Percentiles rank a stretch among this genome's conserved stretches.
phyloP scores from a whole-genome alignment of 2,888 invertebrate species.

The Stegana nigrithorax region DNA sequence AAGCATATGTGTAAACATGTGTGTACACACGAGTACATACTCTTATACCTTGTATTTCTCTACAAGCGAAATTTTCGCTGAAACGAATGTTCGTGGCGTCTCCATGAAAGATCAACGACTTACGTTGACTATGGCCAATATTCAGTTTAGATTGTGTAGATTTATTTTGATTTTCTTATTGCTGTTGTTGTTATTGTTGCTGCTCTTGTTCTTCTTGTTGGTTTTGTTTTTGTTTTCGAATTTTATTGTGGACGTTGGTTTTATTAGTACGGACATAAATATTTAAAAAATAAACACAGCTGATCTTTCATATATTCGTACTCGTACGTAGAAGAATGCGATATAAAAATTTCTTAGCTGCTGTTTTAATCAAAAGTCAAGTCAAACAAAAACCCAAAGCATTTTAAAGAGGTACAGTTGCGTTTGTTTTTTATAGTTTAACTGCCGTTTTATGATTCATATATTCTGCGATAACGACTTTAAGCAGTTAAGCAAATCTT shows the following conservation, averaged over 20 bases:
- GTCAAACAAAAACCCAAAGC: not conserved
- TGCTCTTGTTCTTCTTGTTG: not conserved
- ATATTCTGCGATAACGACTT: too few species aligned
- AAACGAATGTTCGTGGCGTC: too few species aligned
- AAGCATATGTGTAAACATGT: not conserved
- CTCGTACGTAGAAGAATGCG: not conserved
- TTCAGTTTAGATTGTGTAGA: not conserved
- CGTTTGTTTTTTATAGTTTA: not conserved
- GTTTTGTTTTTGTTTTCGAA: too few species aligned
- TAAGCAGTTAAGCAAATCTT: too few species aligned
- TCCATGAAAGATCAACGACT: too few species aligned
- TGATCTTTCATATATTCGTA: not conserved
- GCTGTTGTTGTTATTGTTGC: not conserved
- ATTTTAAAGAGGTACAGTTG: conserved; percentile 12
- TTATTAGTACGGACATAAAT: not conserved
- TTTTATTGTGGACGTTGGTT: too few species aligned
- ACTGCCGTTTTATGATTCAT: too few species aligned
- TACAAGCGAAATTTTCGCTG: too few species aligned
- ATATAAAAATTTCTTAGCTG: not conserved
- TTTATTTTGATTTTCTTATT: not conserved
- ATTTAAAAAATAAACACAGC: conserved; percentile 2
- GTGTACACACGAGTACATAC: too few species aligned
- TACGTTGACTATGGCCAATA: too few species aligned
- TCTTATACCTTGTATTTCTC: too few species aligned
- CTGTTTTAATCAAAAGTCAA: not conserved